phyloP scores from a whole-genome alignment of 2,113 vertebrate species.

The Osmerus eperlanus region DNA sequence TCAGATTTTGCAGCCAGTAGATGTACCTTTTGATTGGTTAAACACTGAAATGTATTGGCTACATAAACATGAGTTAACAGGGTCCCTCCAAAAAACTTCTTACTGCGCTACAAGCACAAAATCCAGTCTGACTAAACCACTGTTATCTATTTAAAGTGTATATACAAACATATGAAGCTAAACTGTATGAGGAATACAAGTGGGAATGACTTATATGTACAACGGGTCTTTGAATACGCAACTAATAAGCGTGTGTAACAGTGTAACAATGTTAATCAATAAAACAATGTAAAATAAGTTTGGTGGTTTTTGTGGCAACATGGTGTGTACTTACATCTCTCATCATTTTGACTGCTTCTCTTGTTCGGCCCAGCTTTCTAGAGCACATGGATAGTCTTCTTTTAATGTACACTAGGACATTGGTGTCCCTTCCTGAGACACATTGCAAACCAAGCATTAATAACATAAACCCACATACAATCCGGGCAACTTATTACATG shows the following conservation, averaged over 20 bases:
- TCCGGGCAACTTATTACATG: background rate
- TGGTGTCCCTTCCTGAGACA: conserved; percentile 91
- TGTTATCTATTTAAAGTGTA: too few relatives aligned
- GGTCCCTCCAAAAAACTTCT: too few relatives aligned
- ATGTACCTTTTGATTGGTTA: too few relatives aligned
- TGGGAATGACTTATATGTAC: background rate
- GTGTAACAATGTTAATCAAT: too few relatives aligned
- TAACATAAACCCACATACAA: conserved; percentile 27
- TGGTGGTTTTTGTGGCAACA: background rate
- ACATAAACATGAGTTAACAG: too few relatives aligned
- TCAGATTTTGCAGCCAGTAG: too few relatives aligned
- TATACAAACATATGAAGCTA: too few relatives aligned
- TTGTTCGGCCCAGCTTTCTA: conserved; percentile 92
- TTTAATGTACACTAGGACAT: conserved; percentile 97
- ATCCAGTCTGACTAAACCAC: too few relatives aligned
- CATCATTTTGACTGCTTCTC: conserved; percentile 99
- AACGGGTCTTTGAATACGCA: too few relatives aligned
- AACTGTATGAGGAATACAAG: background rate
- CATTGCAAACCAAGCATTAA: background rate
- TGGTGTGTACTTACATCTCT: conserved; percentile 86
- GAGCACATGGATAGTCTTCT: conserved; percentile 97
- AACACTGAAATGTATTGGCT: too few relatives aligned
- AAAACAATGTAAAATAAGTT: too few relatives aligned
- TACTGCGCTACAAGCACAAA: background rate
- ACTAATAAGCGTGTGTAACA: too few relatives aligned